Base-by-base conservation (phyloP, 2,888 invertebrate genomes). In the Papilio elwesi region DNA sequence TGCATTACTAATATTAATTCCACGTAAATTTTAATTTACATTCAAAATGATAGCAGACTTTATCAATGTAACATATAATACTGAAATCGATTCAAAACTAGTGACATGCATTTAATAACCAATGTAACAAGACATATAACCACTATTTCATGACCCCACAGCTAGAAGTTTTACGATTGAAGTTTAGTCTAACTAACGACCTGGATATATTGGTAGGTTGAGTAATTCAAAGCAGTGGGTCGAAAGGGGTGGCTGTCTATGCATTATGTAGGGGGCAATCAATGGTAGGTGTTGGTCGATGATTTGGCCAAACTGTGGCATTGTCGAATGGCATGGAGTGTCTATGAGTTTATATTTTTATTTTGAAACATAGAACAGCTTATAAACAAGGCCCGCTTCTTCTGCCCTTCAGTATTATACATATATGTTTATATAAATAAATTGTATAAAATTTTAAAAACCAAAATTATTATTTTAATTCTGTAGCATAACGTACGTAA, bases 211-310 rank as follows among this genome's bases (percentile, higher is more conserved):
- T 87, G 86, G 90, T 78, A 65, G 76, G 66, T 70, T 55, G 76
- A 80, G 81, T 88, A 87, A 88, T 89, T 88, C 86, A 83, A 88
- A 86, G 85, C 78, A 79, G 82, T 73, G 67, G 68, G 80, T 72
- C 78, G 69, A 67, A 73, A 67, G 71, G 80, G 76, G 76, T 63
- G 74, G 74, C 78, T 76, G 86, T 85, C 85, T 85, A 90, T 93
- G 90, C 90, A 93, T 93, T 90, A 92, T 92, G 89, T 90, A 92
- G 90, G 84, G 69, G 86, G 87, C 90, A 92, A 92, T 93, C 92
- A 91, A 90, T 88, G 89, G 87, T 83, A 89, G 90, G 90, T 91
- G 90, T 90, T 81, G 81, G 82, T 78, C 78, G 87, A 85, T 88
- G 87, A 90, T 89, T 86, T 82, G 74, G 80, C 78, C 77, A 77